Percentiles rank a stretch among this genome's conserved stretches.
These are phyloP conservation scores for Deroplatys truncata DNA, from an alignment of 2,888 invertebrate species.

Conservation along the genomic window DNA sequence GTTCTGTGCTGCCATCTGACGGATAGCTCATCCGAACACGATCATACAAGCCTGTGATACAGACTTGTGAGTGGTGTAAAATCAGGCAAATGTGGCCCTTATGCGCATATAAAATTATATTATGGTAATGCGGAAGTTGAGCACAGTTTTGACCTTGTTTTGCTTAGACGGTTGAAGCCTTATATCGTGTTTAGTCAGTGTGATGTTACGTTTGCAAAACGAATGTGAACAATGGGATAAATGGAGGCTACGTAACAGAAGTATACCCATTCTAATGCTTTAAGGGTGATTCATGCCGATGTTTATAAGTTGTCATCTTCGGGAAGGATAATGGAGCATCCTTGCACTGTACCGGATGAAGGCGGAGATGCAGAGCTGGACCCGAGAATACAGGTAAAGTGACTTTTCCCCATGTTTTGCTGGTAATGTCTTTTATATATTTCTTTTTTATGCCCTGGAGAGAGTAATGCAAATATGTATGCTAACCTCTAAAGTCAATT, in stretches of 20 bases:
- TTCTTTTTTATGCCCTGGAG: background rate
- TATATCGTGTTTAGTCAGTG: background rate
- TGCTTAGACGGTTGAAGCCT: background rate
- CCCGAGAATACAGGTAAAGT: constrained; percentile 49
- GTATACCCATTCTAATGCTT: background rate
- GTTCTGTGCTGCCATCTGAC: background rate
- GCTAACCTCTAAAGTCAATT: background rate
- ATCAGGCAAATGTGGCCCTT: background rate
- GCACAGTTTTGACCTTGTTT: background rate
- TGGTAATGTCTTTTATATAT: no score
- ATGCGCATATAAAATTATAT: background rate
- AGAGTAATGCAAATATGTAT: background rate
- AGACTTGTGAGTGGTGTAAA: no score
- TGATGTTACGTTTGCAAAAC: background rate
- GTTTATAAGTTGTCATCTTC: background rate
- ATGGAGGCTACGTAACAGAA: background rate
- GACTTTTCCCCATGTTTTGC: constrained; percentile 27
- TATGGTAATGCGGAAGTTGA: background rate
- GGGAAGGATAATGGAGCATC: constrained; percentile 18
- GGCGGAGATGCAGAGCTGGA: constrained; percentile 45
- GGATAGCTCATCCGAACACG: background rate
- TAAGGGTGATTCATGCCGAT: background rate
- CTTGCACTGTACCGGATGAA: constrained; percentile 34
- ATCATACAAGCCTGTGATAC: no score
- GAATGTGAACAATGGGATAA: background rate